phyloP scores from a whole-genome alignment of 2,113 vertebrate genomes.

The Regulus satrapa region DNA sequence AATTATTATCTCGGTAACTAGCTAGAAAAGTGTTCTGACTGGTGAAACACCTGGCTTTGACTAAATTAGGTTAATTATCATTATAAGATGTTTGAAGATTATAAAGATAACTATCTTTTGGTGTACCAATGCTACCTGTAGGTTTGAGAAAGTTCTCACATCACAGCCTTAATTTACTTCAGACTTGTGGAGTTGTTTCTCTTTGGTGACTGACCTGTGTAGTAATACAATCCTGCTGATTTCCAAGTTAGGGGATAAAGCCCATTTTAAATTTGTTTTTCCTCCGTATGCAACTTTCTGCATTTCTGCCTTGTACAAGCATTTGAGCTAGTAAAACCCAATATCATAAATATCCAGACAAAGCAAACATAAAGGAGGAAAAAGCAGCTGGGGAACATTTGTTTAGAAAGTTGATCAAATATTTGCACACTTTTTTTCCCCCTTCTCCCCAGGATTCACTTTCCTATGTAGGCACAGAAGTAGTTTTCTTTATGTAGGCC shows the following conservation, averaged over 20 bases:
- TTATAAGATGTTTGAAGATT: neutral
- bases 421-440: neutral
- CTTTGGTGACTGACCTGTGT: neutral
- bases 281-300: neutral
- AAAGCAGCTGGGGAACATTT: neutral
- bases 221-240: neutral
- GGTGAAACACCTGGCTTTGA: neutral
- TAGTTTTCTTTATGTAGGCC: neutral
- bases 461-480: neutral
- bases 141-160: slow-evolving; percentile 34
- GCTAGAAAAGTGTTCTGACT: neutral
- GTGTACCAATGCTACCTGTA: neutral
- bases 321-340: neutral
- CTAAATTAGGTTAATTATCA: slow-evolving; percentile 24
- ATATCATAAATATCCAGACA: neutral
- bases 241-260: neutral
- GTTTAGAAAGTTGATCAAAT: slow-evolving; percentile 1
- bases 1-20: neutral
- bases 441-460: neutral
- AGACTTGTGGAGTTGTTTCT: neutral
- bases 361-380: neutral
- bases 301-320: neutral
- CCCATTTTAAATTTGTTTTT: neutral
- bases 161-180: neutral
- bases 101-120: slow-evolving; percentile 15